Evolutionary conservation across 2,888 invertebrate species (phyloP).

Genomic region (Pyrgus malvae): DNA sequence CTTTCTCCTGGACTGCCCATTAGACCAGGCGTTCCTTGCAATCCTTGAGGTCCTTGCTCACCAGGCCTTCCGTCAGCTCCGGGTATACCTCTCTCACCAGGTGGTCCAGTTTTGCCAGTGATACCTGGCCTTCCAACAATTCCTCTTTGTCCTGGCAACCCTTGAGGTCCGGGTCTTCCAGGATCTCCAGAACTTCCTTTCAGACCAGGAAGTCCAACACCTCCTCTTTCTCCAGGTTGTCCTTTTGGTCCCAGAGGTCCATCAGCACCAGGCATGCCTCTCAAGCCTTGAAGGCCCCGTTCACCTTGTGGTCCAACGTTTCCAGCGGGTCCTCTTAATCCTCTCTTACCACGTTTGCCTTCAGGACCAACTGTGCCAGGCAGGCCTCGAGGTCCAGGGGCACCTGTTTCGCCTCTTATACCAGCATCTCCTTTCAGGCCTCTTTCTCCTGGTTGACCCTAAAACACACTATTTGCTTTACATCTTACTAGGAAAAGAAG

Average conservation of each 20-base stretch:
- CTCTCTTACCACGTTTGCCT: constrained; percentile 91
- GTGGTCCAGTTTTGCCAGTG: constrained; percentile 85
- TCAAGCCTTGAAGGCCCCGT: constrained; percentile 84
- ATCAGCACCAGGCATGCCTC: constrained; percentile 89
- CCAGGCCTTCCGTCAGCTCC: constrained; percentile 94
- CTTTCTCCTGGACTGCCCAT: constrained; percentile 90
- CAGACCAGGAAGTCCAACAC: constrained; percentile 68
- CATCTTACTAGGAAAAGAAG: too few species aligned
- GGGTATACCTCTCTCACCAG: constrained; percentile 87
- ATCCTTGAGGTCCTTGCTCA: constrained; percentile 89
- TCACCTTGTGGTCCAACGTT: constrained; percentile 88
- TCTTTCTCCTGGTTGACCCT: constrained; percentile 90
- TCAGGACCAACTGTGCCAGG: constrained; percentile 89
- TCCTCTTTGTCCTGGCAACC: constrained; percentile 84
- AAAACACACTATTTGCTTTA: constrained; percentile 29
- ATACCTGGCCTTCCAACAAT: constrained; percentile 86
- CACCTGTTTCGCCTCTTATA: constrained; percentile 88
- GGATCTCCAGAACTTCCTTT: constrained; percentile 84
- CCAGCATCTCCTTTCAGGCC: constrained; percentile 91
- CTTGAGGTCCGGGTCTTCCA: constrained; percentile 86
- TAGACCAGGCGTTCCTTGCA: constrained; percentile 90
- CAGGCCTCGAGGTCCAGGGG: constrained; percentile 87
- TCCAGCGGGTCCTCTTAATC: constrained; percentile 89
- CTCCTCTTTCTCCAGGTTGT: constrained; percentile 87
- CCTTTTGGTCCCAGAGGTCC: constrained; percentile 90